Base-by-base conservation (phyloP, 2,888 invertebrate genomes). In the Horisme vitalbata region DNA sequence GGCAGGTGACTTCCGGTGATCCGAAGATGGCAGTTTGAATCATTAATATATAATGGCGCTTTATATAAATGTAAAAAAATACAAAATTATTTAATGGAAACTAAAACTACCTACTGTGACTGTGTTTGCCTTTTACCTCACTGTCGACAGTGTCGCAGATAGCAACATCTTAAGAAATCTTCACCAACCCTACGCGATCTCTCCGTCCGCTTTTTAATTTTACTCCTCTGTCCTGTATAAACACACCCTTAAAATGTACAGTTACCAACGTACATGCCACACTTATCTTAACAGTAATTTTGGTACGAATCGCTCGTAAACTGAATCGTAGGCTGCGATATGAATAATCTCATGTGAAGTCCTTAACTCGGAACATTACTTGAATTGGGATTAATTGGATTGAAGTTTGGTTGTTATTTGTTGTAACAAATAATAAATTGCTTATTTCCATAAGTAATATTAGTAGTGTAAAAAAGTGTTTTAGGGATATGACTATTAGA, bases 181-280 rank as follows among this genome's bases (percentile, higher is more conserved):
- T 32, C n/a, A 43, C 14, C 77, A 63, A 45, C 86, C 86, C 84
- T 76, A 56, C 20, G 37, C 34, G 50, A 62, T 55, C 59, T 63
- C 52, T 11, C 39, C 69, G 74, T 73, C 69, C 77, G 77, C 73
- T 82, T 85, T 85, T 85, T 84, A 83, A 85, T 82, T 84, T 82
- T 77, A 80, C 77, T 71, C 73, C 68, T 71, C 68, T 66, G 79
- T 55, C 75, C 78, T 83, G 82, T 79, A 72, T 78, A 81, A 79
- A 83, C 79, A 81, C 65, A 71, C 79, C 79, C 78, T 81, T 77
- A 77, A n/a, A 64, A 63, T 48, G 41, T 45, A 50, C 45, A 41
- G 45, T 41, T 49, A 43, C 41, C 48, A 33, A 4, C 43, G 49
- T 47, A 49, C 51, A 43, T 47, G 49, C 55, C 36, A 50, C 44